These are phyloP conservation scores for Pachypanchax playfairii DNA, from an alignment of 2,113 vertebrate species.

Conservation along the genomic window DNA sequence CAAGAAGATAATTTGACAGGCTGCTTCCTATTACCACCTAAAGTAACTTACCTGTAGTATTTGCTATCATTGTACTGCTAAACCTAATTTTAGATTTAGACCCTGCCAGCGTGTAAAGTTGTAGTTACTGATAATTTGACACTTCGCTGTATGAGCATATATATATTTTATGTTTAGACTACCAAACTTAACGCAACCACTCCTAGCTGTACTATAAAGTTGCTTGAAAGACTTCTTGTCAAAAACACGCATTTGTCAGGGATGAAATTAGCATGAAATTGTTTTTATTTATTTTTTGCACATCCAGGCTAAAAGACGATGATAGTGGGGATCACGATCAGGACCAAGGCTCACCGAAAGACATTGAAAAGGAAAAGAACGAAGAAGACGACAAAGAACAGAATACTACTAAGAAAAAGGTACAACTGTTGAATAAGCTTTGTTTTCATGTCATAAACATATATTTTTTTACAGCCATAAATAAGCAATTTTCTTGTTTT, in stretches of 20 bases:
- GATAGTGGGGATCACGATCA: conserved; percentile 85
- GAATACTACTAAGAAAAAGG: conserved; percentile 74
- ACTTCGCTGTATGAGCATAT: too few relatives aligned
- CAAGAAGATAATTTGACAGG: neutral
- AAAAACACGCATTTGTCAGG: neutral
- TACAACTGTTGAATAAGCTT: conserved; percentile 1
- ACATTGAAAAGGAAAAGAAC: conserved; percentile 80
- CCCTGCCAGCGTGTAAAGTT: too few relatives aligned
- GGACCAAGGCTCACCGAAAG: conserved; percentile 83
- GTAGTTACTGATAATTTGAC: too few relatives aligned
- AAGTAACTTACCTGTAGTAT: neutral
- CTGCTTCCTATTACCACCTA: neutral
- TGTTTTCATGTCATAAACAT: neutral
- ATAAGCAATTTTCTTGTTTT: neutral
- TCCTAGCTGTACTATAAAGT: neutral
- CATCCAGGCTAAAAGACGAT: conserved; percentile 82
- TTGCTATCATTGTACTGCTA: neutral
- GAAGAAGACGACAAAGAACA: conserved; percentile 80
- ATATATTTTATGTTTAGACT: too few relatives aligned
- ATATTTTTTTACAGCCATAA: neutral
- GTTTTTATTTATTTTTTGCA: conserved; percentile 9
- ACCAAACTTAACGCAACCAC: too few relatives aligned
- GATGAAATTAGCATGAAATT: neutral
- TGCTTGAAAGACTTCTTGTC: neutral
- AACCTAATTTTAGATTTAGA: neutral